Base-by-base conservation (phyloP, 2,888 invertebrate genomes). In the Leptopilina syphax region DNA sequence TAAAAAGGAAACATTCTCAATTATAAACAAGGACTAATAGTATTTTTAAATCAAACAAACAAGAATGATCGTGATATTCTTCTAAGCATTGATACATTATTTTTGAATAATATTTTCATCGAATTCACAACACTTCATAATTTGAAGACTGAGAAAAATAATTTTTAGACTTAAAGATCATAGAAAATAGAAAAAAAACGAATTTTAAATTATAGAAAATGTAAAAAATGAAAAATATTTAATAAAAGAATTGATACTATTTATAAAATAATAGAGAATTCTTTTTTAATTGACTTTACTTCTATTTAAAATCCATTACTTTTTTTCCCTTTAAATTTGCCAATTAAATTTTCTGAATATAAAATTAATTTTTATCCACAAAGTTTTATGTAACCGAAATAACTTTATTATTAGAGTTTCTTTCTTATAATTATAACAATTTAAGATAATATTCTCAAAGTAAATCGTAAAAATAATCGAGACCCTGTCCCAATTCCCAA, bases 401-500 rank as follows among this genome's bases (percentile, higher is more conserved):
- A n/a, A n/a, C n/a, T 63, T 63, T 63, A 18, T 63, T 24, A 1
- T 9, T 24, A 63, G 24, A 63, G 8, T 63, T 34, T 34, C 6
- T 1, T 24, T 18, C 18, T 9, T 18, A 8, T 63, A 24, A 3
- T 18, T n/a, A 8, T n/a, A 8, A 63, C 18, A 24, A 24, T 1
- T 63, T 24, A 7, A 6, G 8, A 44, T 18, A 18, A 5, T 44
- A 34, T 50, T 7, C 27, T 79, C 77, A 83, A 65, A 97, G 93
- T 82, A 97, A 93, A 93, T 98, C 98, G 92, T 98, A 98, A 92
- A 98, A 98, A 91, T 97, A 98, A 92, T 98, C 96, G 24, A 98
- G 93, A 34, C 98, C 98, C 92, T 99, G 98, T 0, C 98, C 98
- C n/a, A 98, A 92, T 91, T 99, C 98, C 98, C 98, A 98, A 87